Conservation (phyloP, 2,797 vertebrate genomes). For the Galagoides demidoff region DNA sequence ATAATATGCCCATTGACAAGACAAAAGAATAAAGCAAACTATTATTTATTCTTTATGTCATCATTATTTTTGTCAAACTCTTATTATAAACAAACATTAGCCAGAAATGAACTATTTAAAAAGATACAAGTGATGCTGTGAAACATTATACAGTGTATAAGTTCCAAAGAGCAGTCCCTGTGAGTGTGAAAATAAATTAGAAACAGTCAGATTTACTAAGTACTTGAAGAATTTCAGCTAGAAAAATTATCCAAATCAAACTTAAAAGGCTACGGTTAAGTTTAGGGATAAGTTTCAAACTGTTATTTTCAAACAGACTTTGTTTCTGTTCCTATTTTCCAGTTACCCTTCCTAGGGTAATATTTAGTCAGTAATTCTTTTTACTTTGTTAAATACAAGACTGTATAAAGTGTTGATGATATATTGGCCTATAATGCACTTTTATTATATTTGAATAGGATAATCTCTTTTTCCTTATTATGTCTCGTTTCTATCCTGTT, state of each 20-base stretch:
- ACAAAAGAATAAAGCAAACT: slow-evolving; percentile 21
- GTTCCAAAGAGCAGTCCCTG: neutral
- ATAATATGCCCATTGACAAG: neutral
- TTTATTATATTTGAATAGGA: neutral
- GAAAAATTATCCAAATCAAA: neutral
- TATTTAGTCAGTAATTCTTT: neutral
- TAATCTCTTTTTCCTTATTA: neutral
- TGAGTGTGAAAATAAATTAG: slow-evolving; percentile 32
- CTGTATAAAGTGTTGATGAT: neutral
- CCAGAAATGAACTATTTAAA: slow-evolving; percentile 22
- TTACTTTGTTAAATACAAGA: slow-evolving; percentile 13
- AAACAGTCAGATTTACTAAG: slow-evolving; percentile 30
- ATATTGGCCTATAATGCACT: neutral
- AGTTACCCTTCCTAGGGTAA: neutral
- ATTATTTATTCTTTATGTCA: slow-evolving; percentile 10
- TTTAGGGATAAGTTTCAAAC: neutral
- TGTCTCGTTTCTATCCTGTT: neutral
- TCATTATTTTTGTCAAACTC: neutral
- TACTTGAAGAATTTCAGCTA: neutral
- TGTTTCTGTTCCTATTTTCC: slow-evolving; percentile 12
- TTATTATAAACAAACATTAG: neutral
- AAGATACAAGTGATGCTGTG: neutral
- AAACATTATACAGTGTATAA: neutral
- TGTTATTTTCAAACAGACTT: neutral
- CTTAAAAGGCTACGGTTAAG: neutral